These are phyloP conservation scores for Tholera decimalis DNA, from an alignment of 2,888 invertebrate species.

Conservation along the genomic window DNA sequence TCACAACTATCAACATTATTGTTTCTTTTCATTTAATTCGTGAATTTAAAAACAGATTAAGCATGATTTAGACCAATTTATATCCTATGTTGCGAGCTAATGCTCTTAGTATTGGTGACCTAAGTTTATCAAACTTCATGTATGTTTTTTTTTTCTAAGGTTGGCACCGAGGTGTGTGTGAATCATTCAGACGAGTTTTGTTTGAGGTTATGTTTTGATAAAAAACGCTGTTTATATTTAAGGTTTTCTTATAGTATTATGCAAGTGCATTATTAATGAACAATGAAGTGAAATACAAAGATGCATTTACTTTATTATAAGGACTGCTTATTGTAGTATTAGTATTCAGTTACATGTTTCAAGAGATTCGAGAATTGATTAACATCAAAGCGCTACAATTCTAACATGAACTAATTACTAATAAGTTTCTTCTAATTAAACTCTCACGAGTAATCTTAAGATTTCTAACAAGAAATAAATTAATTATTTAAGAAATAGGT, in stretches of 20 bases:
- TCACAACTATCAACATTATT: slow-evolving; percentile 23
- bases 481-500: not conserved
- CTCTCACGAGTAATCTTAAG: not conserved
- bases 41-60: not conserved
- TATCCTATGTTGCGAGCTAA: not conserved
- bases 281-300: slow-evolving; percentile 5
- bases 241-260: not conserved
- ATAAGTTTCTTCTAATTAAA: slow-evolving; percentile 6
- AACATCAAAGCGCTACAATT: slow-evolving; percentile 16
- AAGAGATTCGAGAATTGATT: slow-evolving; percentile 7
- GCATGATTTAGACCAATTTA: not conserved
- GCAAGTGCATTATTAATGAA: not conserved
- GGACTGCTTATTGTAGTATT: not conserved
- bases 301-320: not conserved
- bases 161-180: slow-evolving; percentile 71
- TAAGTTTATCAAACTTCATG: slow-evolving; percentile 53
- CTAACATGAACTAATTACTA: slow-evolving; percentile 5
- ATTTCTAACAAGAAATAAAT: slow-evolving; percentile 16
- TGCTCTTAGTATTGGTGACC: slow-evolving; percentile 6
- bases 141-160: slow-evolving; percentile 66
- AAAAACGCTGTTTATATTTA: slow-evolving; percentile 21
- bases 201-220: slow-evolving; percentile 74
- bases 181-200: slow-evolving; percentile 67
- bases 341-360: not conserved
- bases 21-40: slow-evolving; percentile 13